These are phyloP conservation scores for Electrona antarctica DNA, from an alignment of 2,113 vertebrate species.

Conservation along the genomic window DNA sequence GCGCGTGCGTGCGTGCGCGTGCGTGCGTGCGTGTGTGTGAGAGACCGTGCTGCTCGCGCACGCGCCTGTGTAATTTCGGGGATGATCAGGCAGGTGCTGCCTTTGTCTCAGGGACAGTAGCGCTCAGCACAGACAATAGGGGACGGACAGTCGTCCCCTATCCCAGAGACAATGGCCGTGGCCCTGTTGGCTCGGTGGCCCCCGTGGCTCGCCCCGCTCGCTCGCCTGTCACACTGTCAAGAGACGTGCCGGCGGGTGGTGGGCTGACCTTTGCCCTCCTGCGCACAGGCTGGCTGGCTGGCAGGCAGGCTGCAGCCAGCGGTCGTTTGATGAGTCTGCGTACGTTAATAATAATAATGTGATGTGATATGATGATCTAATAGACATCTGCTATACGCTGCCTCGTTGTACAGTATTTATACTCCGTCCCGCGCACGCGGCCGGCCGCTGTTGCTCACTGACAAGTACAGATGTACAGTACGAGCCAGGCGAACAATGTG, in stretches of 20 bases:
- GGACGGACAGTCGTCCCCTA: conserved; percentile 54
- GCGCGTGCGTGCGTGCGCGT: conserved; percentile 13
- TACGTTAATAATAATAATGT: conserved; percentile 5
- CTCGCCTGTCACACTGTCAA: conserved; percentile 53
- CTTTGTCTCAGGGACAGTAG: conserved; percentile 82
- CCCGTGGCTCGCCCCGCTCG: conserved; percentile 8
- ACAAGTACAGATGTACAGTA: too few relatives aligned
- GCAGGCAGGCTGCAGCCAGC: conserved; percentile 14
- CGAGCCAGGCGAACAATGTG: too few relatives aligned
- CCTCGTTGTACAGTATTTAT: too few relatives aligned
- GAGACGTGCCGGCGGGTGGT: conserved; percentile 28
- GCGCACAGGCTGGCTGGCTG: conserved; percentile 2
- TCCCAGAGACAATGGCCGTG: conserved; percentile 73
- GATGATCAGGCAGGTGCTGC: conserved; percentile 88
- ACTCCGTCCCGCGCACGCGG: too few relatives aligned
- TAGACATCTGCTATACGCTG: not conserved
- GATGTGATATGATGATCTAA: conserved; percentile 21
- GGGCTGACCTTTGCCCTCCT: conserved; percentile 3
- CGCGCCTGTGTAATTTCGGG: conserved; percentile 67
- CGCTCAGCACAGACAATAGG: conserved; percentile 63
- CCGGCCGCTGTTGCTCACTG: too few relatives aligned
- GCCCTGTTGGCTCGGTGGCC: conserved; percentile 61
- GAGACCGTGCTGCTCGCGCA: too few relatives aligned
- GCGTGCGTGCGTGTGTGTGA: conserved; percentile 66
- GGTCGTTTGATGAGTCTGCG: not conserved